These are phyloP conservation scores for Mesoligia furuncula DNA, from an alignment of 2,888 invertebrate genomes.

Conservation along the genomic window DNA sequence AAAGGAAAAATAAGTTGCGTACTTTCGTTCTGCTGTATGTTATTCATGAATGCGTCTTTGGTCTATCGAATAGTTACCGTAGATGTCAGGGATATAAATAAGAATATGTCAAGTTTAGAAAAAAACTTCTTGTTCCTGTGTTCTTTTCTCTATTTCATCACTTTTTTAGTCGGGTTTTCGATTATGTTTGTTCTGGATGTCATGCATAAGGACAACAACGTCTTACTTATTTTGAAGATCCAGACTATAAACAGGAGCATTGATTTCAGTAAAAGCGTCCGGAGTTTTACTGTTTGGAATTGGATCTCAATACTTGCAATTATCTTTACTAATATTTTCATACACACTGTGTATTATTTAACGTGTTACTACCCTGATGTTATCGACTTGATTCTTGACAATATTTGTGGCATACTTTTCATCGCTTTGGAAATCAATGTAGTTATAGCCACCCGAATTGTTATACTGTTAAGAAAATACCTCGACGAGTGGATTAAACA, in stretches of 20 bases:
- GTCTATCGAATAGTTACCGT: not conserved
- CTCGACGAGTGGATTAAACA: constrained; percentile 14
- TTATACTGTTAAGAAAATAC: constrained; percentile 23
- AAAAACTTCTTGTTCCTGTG: not conserved
- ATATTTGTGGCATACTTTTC: not conserved
- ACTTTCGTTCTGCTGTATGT: constrained; percentile 3
- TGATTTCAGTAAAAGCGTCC: constrained; percentile 9
- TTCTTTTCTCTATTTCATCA: not conserved
- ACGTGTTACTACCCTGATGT: not conserved
- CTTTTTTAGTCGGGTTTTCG: not conserved
- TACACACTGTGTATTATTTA: not conserved
- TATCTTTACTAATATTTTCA: not conserved
- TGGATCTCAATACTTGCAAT: constrained; percentile 22
- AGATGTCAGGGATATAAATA: not conserved
- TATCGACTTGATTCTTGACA: not conserved
- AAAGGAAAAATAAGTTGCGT: constrained; percentile 12
- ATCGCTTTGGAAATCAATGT: constrained; percentile 11
- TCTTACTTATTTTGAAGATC: constrained; percentile 32
- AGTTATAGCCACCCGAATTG: not conserved
- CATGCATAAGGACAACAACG: constrained; percentile 13
- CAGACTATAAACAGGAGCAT: constrained; percentile 15
- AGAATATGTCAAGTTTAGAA: constrained; percentile 15
- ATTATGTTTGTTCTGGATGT: constrained; percentile 20
- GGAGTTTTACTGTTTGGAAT: constrained; percentile 21
- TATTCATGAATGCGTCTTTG: not conserved